A percentile compares a stretch with the other conserved stretches of the same genome.
Evolutionary conservation across 2,797 vertebrate genomes (phyloP).

Genomic region (Amphiprion clarkii): DNA sequence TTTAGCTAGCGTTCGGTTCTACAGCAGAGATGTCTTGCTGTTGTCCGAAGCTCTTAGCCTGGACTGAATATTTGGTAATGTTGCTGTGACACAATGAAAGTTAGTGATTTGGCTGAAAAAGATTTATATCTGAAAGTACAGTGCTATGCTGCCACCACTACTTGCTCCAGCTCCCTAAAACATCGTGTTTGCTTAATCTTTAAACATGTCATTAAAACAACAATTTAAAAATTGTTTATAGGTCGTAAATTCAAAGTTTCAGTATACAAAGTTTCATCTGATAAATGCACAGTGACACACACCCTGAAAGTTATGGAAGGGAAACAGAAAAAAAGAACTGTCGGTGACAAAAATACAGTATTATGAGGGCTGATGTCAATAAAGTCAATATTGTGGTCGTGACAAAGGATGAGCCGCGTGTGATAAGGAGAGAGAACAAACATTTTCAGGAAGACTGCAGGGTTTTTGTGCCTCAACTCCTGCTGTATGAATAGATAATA

Average conservation of each 20-base stretch:
- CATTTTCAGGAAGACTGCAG: conserved; percentile 75
- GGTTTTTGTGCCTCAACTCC: conserved; percentile 57
- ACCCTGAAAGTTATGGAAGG: conserved; percentile 9
- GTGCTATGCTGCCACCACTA: not conserved
- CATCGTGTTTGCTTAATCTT: not conserved
- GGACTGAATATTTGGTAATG: not conserved
- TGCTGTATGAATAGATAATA: conserved; percentile 75
- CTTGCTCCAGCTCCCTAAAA: not conserved
- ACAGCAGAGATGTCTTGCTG: not conserved
- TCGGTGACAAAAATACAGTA: not conserved
- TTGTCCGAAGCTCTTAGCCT: not conserved
- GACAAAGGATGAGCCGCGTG: conserved; percentile 37
- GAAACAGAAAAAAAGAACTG: conserved; percentile 22
- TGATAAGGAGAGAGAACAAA: conserved; percentile 71
- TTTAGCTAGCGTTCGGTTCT: not conserved
- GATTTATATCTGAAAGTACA: not conserved
- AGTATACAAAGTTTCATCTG: not conserved
- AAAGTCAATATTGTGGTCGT: conserved; percentile 47
- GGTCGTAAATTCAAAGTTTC: not conserved
- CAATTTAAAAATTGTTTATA: not conserved
- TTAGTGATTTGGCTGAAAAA: not conserved
- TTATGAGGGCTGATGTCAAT: conserved; percentile 36
- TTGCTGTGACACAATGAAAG: not conserved
- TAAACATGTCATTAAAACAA: not conserved
- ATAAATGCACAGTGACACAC: conserved; percentile 18